Evolutionary conservation across 1,140 invertebrate genomes (phyloP).

Genomic region (Palaemon carinicauda): DNA sequence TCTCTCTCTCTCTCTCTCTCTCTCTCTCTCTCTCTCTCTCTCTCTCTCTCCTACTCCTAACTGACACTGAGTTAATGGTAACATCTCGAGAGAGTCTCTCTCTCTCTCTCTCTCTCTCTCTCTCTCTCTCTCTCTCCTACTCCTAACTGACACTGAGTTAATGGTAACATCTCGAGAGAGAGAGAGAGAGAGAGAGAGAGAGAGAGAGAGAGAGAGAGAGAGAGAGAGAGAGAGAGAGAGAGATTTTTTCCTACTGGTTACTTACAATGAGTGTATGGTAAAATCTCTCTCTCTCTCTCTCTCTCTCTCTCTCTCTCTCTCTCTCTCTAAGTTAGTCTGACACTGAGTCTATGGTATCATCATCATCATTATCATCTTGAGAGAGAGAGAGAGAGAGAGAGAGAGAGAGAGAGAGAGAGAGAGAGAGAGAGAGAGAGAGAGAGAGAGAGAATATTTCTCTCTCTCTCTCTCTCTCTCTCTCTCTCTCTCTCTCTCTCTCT

Average conservation of each 20-base stretch:
- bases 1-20: background rate
- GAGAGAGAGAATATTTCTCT: background rate
- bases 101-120: background rate
- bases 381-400: no score
- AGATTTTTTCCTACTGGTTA: no score
- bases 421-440: slow-evolving; percentile 19
- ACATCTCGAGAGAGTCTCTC: background rate
- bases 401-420: slow-evolving; percentile 19
- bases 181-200: slow-evolving; percentile 19
- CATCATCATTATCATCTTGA: no score
- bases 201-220: slow-evolving; percentile 3
- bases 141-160: background rate
- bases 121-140: background rate
- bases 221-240: no score
- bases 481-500: slow-evolving; percentile 5
- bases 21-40: background rate
- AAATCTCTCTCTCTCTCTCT: no score
- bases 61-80: no score
- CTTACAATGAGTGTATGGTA: no score
- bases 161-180: background rate
- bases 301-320: no score
- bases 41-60: background rate
- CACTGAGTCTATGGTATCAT: no score
- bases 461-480: slow-evolving; percentile 11
- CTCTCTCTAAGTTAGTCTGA: no score